Evolutionary conservation across 1,140 invertebrate species (phyloP), one percentile per base, ranked within the genome.

Genomic region (Dinoponera quadriceps): DNA sequence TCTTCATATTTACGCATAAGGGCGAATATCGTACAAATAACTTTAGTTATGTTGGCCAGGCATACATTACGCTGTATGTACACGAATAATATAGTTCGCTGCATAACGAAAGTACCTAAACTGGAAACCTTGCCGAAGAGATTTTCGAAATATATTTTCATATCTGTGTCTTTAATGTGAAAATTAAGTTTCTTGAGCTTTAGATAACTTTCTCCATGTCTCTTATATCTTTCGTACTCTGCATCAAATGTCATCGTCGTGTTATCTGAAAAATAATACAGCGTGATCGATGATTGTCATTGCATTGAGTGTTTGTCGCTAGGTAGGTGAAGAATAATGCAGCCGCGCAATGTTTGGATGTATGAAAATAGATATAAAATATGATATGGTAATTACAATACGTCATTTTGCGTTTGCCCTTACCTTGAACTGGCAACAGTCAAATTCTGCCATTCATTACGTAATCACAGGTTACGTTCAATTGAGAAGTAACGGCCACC

Each of bases 351-450:
- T 77, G 60, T 29, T 74, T 33, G 14, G n/a, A n/a, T n/a, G n/a
- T n/a, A n/a, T n/a, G n/a, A n/a, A n/a, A n/a, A n/a, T n/a, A n/a
- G n/a, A n/a, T n/a, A n/a, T n/a, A 68, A 20, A 44, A 71, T 5
- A 33, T 7, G 57, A 51, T 55, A 27, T 59, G 1, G 63, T 68
- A 95, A 94, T 95, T 94, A 96, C 96, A 86, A 97, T 95, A 5
- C n/a, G 96, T 96, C 11, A 97, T 95, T 84, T 97, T 97, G 0
- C 95, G 95, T 55, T 95, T 93, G 7, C 97, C 97, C 74, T 95
- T 94, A 48, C 97, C 97, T 20, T 94, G 95, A 25, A 97, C 96
- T 0, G 96, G 96, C 38, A 97, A 88, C n/a, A 97, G 88, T 3
- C 97, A 89, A 66, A 97, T 95, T 66, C 95, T 95, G 33, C 97